Conservation (phyloP, 2,888 invertebrate species). For the Barypeithes pellucidus region DNA sequence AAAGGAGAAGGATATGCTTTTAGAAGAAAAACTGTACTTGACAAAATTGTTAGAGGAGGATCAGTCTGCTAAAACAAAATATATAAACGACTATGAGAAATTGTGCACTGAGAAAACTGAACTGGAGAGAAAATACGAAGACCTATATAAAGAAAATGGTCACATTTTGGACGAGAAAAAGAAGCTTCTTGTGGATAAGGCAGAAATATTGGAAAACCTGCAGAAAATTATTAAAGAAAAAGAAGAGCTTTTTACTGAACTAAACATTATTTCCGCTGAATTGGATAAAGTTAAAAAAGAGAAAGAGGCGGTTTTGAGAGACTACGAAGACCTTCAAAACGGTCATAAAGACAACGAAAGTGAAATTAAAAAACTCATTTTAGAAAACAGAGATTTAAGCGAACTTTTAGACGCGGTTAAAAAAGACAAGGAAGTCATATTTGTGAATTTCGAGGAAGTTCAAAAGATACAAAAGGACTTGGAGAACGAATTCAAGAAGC, state of each 20-base stretch:
- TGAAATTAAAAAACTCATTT: constrained; percentile 38
- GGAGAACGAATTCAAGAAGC: constrained; percentile 35
- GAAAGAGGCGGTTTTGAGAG: constrained; percentile 8
- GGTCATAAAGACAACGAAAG: constrained; percentile 39
- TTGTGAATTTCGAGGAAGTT: constrained; percentile 21
- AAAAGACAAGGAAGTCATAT: constrained; percentile 15
- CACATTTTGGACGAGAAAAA: constrained; percentile 32
- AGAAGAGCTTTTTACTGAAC: constrained; percentile 41
- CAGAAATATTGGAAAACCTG: constrained; percentile 47
- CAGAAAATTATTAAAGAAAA: constrained; percentile 51
- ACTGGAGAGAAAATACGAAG: constrained; percentile 27
- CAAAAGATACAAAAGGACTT: constrained; percentile 26
- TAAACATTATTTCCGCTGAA: constrained; percentile 22
- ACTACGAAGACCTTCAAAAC: constrained; percentile 31
- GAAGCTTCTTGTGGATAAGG: constrained; percentile 27
- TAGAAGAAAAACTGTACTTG: no score
- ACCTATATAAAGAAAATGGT: constrained; percentile 30
- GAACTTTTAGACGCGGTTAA: constrained; percentile 29
- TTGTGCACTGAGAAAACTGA: constrained; percentile 5
- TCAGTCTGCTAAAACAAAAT: neutral
- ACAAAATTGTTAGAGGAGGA: constrained; percentile 22
- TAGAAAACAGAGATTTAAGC: constrained; percentile 29
- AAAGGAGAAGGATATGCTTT: no score
- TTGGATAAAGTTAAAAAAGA: constrained; percentile 35
- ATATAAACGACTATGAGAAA: neutral